These are phyloP conservation scores for Lutjanus campechanus DNA, from an alignment of 2,797 vertebrate genomes.

Conservation along the genomic window DNA sequence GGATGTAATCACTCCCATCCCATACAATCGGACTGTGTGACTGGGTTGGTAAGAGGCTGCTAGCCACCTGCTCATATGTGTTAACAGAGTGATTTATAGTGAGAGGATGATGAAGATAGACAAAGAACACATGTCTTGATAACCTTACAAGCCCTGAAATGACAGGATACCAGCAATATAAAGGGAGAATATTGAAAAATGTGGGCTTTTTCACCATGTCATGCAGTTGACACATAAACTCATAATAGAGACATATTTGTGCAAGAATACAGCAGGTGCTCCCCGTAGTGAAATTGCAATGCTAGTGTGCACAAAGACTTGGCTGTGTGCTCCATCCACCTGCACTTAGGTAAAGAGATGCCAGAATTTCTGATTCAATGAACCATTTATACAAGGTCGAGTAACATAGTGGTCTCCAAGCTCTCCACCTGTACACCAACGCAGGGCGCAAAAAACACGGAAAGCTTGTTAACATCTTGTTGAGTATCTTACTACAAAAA, in stretches of 20 bases:
- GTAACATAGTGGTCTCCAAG: constrained; percentile 49
- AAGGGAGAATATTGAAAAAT: constrained; percentile 12
- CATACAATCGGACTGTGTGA: constrained; percentile 44
- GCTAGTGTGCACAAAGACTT: constrained; percentile 71
- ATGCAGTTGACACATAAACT: constrained; percentile 48
- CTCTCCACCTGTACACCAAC: constrained; percentile 49
- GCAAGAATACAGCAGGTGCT: constrained; percentile 72
- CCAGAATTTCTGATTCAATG: constrained; percentile 74
- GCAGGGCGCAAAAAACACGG: not conserved
- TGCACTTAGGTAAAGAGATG: constrained; percentile 72
- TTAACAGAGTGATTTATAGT: constrained; percentile 73
- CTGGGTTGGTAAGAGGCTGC: constrained; percentile 42
- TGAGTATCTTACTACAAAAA: constrained; percentile 24
- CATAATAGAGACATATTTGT: constrained; percentile 63
- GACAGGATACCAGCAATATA: constrained; percentile 26
- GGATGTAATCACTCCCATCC: constrained; percentile 49
- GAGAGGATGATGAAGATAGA: constrained; percentile 38
- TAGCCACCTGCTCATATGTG: constrained; percentile 70
- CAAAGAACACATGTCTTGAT: constrained; percentile 53
- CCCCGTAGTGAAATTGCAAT: constrained; percentile 43
- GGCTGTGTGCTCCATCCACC: constrained; percentile 74
- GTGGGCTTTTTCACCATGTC: constrained; percentile 10
- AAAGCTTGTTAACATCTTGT: constrained; percentile 17
- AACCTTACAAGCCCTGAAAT: constrained; percentile 31
- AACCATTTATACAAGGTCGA: constrained; percentile 68